These are phyloP conservation scores for Pseudobourletiella spinata DNA, from an alignment of 1,140 invertebrate species.

Conservation along the genomic window DNA sequence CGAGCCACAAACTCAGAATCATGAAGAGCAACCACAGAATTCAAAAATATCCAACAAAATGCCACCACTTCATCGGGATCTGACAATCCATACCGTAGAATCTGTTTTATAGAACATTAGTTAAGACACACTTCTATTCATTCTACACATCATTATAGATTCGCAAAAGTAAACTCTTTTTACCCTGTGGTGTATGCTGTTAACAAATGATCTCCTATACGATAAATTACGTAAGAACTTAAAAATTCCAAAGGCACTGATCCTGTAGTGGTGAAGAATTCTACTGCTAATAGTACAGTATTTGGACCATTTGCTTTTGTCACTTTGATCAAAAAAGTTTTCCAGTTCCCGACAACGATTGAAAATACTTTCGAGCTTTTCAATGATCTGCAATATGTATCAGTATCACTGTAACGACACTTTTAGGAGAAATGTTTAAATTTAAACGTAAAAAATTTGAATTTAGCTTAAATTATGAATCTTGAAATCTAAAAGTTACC, in stretches of 20 bases:
- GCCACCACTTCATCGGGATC: slow-evolving; percentile 64
- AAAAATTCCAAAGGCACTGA: slow-evolving; percentile 35
- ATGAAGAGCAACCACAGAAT: slow-evolving; percentile 73
- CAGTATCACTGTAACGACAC: background rate
- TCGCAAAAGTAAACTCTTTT: no score
- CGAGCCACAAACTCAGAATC: slow-evolving; percentile 68
- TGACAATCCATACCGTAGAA: slow-evolving; percentile 55
- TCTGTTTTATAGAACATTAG: slow-evolving; percentile 55
- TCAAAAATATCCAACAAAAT: slow-evolving; percentile 74
- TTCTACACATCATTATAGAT: no score
- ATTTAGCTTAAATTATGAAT: no score
- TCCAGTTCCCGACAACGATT: background rate
- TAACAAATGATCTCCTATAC: slow-evolving; percentile 72
- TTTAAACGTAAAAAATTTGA: no score
- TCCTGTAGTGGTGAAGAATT: slow-evolving; percentile 1
- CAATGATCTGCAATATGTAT: background rate
- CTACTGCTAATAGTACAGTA: slow-evolving; percentile 10
- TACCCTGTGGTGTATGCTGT: slow-evolving; percentile 63
- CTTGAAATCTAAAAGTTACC: background rate
- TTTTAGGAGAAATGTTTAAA: background rate
- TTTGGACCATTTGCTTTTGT: background rate
- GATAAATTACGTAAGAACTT: slow-evolving; percentile 78
- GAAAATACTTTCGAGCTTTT: background rate
- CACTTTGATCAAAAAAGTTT: background rate
- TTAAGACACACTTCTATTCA: slow-evolving; percentile 44